These are phyloP conservation scores for Leuctra nigra DNA, from an alignment of 2,888 invertebrate genomes.

Conservation along the genomic window DNA sequence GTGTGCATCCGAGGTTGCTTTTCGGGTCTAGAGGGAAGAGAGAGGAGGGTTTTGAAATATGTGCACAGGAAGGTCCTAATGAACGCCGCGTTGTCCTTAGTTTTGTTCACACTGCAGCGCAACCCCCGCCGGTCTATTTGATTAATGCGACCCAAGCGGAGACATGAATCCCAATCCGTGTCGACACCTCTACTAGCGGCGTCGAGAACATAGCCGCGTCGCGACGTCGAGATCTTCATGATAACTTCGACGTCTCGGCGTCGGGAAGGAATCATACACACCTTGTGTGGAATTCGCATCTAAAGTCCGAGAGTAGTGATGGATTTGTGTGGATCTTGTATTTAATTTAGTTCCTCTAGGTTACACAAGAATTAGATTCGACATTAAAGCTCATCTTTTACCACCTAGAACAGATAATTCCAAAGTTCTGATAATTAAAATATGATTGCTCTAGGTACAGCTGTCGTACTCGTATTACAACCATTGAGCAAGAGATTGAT, in stretches of 20 bases:
- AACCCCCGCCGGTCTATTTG: constrained; percentile 34
- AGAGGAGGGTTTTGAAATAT: constrained; percentile 14
- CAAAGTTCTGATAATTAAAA: too few relatives aligned
- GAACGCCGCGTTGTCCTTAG: constrained; percentile 31
- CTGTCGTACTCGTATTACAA: too few relatives aligned
- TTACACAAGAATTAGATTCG: too few relatives aligned
- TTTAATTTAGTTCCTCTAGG: too few relatives aligned
- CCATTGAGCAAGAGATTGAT: too few relatives aligned
- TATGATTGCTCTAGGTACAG: too few relatives aligned
- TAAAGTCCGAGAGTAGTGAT: too few relatives aligned
- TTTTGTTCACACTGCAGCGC: constrained; percentile 40
- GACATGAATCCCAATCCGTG: constrained; percentile 26
- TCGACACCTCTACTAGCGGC: constrained; percentile 21
- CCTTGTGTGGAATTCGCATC: too few relatives aligned
- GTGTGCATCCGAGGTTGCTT: not conserved
- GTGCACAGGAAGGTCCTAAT: constrained; percentile 30
- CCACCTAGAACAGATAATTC: too few relatives aligned
- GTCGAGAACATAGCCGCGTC: not conserved
- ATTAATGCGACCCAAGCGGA: constrained; percentile 25
- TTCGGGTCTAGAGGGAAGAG: constrained; percentile 5
- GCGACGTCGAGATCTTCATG: not conserved
- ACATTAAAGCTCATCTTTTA: too few relatives aligned
- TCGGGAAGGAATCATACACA: too few relatives aligned
- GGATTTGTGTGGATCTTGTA: too few relatives aligned
- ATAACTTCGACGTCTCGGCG: not conserved